Evolutionary conservation across 1,140 invertebrate species (phyloP).

Genomic region (Nephila pilipes): DNA sequence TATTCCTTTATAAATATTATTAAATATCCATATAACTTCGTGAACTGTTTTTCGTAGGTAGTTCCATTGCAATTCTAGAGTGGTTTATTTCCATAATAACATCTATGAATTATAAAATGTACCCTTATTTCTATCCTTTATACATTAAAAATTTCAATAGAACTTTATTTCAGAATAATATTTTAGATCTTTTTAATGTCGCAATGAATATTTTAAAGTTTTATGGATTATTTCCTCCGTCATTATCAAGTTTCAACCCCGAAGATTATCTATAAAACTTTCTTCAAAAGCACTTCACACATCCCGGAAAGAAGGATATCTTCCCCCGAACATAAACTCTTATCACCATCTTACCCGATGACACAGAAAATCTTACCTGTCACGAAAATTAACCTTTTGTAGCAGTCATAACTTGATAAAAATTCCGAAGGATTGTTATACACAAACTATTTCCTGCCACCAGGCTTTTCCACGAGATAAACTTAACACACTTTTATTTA

Average conservation of each 20-base stretch:
- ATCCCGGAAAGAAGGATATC: not conserved
- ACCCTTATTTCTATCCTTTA: no score
- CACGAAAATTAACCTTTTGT: constrained; percentile 24
- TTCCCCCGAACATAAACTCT: not conserved
- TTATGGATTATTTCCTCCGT: no score
- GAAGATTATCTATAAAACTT: not conserved
- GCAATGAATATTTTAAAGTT: no score
- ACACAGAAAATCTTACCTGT: not conserved
- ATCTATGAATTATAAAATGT: no score
- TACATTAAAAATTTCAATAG: no score
- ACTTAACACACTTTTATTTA: not conserved
- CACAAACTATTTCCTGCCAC: not conserved
- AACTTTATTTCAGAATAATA: no score
- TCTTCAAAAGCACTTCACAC: not conserved
- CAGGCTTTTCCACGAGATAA: not conserved
- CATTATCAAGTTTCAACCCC: not conserved
- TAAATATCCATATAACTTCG: no score
- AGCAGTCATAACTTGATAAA: not conserved
- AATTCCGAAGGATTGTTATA: not conserved
- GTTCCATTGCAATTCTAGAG: no score
- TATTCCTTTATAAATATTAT: no score
- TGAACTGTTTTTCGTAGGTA: no score
- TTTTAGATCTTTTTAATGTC: no score
- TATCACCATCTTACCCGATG: not conserved
- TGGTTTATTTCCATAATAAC: no score